phyloP scores from a whole-genome alignment of 2,888 invertebrate species.

The Sminthurinus aureus region DNA sequence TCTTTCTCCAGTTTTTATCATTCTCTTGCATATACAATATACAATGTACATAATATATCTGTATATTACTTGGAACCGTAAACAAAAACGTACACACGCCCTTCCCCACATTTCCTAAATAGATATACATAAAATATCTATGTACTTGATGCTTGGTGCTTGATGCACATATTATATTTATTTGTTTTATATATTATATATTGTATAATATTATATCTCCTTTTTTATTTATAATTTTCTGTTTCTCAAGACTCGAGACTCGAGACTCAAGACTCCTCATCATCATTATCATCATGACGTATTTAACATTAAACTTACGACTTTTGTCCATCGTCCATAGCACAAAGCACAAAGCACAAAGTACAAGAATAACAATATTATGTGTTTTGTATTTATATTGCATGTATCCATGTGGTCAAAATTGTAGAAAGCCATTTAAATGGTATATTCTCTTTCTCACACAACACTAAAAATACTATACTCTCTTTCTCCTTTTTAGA shows the following conservation, averaged over 20 bases:
- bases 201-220: neutral
- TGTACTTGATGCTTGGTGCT: too few species aligned
- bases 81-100: neutral
- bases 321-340: neutral
- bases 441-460: neutral
- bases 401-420: too few species aligned
- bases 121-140: too few species aligned
- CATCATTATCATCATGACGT: neutral
- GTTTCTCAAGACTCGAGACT: neutral
- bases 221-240: neutral
- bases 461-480: neutral
- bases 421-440: neutral
- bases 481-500: conserved; percentile 4
- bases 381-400: neutral
- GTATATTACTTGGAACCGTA: too few species aligned
- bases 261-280: neutral
- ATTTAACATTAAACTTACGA: conserved; percentile 6
- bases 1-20: neutral
- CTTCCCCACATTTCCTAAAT: neutral
- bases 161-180: too few species aligned
- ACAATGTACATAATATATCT: too few species aligned
- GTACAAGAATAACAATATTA: neutral
- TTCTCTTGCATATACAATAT: too few species aligned
- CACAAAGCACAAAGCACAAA: neutral
- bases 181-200: neutral